These are phyloP conservation scores for Notothenia coriiceps DNA, from an alignment of 2,113 vertebrate species.

Conservation along the genomic window DNA sequence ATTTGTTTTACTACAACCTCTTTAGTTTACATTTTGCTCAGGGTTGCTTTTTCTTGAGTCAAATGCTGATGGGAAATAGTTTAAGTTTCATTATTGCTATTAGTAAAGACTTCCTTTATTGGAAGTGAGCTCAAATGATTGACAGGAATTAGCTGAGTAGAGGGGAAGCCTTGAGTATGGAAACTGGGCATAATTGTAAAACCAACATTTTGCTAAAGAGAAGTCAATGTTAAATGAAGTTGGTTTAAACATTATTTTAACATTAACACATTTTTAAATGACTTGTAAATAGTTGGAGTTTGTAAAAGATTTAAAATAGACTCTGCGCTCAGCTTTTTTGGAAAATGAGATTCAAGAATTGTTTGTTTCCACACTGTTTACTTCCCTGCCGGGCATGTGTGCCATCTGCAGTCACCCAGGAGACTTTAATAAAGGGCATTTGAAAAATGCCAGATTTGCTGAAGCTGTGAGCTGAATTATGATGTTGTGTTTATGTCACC, in stretches of 20 bases:
- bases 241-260: background rate
- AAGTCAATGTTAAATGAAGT: background rate
- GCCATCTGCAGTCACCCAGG: constrained; percentile 36
- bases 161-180: no score
- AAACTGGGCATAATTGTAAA: background rate
- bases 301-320: constrained; percentile 18
- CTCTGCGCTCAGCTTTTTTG: background rate
- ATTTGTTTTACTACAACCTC: background rate
- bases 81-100: background rate
- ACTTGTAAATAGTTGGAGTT: background rate
- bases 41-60: background rate
- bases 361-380: constrained; percentile 2
- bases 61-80: background rate
- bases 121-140: background rate
- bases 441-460: background rate
- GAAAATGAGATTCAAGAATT: background rate
- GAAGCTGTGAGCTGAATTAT: constrained; percentile 8
- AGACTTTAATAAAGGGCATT: constrained; percentile 24
- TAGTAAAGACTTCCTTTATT: background rate
- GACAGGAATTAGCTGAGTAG: background rate
- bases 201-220: background rate
- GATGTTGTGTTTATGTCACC: background rate
- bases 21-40: background rate
- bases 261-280: background rate
- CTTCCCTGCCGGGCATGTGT: constrained; percentile 2